Conservation (phyloP, 2,113 vertebrate species). For the Ictidomys tridecemlineatus region DNA sequence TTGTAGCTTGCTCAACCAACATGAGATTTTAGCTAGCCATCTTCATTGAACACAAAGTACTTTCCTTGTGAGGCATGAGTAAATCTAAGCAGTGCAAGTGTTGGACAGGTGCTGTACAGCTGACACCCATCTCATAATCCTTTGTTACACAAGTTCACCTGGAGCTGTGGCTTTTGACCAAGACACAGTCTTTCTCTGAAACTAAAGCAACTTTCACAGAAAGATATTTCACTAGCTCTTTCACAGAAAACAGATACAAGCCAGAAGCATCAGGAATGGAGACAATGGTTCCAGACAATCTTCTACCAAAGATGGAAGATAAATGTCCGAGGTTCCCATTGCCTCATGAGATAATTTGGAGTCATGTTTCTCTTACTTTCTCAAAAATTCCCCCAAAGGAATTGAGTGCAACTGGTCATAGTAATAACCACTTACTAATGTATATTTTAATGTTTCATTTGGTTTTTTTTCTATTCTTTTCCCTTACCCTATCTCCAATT, state of each 20-base stretch:
- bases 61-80: too few relatives aligned
- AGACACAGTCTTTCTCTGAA: background rate
- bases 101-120: accelerated
- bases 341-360: background rate
- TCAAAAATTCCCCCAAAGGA: background rate
- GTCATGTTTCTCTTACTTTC: background rate
- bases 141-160: background rate
- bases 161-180: background rate
- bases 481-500: background rate
- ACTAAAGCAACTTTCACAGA: background rate
- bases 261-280: background rate
- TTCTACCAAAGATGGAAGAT: background rate
- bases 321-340: background rate
- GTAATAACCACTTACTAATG: background rate
- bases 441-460: background rate
- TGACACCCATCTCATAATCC: too few relatives aligned
- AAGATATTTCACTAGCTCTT: too few relatives aligned
- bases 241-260: background rate
- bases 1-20: background rate
- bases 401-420: background rate
- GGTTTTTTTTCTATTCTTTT: background rate
- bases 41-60: background rate
- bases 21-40: background rate
- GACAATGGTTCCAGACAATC: background rate
- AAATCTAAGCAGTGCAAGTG: background rate